Evolutionary conservation across 2,888 invertebrate genomes (phyloP), one percentile per base, ranked within the genome.

Genomic region (Tachina fera): DNA sequence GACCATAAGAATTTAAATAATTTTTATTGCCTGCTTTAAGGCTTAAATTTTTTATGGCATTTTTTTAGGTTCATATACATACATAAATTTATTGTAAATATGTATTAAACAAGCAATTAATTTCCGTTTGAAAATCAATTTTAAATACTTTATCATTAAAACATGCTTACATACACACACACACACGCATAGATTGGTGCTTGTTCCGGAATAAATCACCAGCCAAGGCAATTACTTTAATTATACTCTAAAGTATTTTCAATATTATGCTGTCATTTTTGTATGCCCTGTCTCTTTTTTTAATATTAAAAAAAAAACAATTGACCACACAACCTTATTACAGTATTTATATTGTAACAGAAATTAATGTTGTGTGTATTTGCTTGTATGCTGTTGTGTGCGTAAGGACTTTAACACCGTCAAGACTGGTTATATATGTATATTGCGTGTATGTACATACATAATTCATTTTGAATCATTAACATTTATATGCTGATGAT

Each of bases 401-500:
- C n/a, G 9, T 6, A 31, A 31, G 31, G 6, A 31, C 31, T 31
- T 31, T 31, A 31, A 31, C 31, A 31, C 31, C 31, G 31, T 6
- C 31, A 31, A 31, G 31, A 31, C 31, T 31, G 31, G 31, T 31
- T 31, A 31, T 31, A 31, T 31, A 31, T 31, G n/a, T n/a, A n/a
- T n/a, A n/a, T n/a, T n/a, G n/a, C n/a, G n/a, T 31, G 31, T 6
- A 31, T 31, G 31, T 31, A 51, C 74, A 63, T 74, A 61, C 76
- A 83, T 86, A 76, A 86, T 86, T 86, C 83, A 86, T 79, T 71
- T 79, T 79, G 76, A 79, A 84, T 87, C 88, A 88, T 88, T 88
- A 88, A 88, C 88, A 87, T 87, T 87, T 87, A 88, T 84, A 86
- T 81, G 78, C 86, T 87, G 86, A 87, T 87, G 83, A 87, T 87